These are phyloP conservation scores for Orgyia antiqua DNA, from an alignment of 2,888 invertebrate species.

Conservation along the genomic window DNA sequence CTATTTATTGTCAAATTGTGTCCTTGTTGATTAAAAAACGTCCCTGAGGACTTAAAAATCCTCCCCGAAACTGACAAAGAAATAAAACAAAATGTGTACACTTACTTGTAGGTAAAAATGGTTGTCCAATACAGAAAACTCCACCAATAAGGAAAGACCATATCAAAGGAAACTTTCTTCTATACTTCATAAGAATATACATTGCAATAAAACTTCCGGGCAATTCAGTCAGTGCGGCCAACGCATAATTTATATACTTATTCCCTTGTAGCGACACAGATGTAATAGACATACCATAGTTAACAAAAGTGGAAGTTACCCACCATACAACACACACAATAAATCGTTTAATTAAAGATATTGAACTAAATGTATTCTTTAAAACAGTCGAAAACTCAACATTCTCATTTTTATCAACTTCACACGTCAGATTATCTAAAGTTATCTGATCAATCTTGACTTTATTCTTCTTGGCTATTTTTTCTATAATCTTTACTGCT, in stretches of 20 bases:
- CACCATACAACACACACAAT: conserved; percentile 61
- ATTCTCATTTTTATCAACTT: conserved; percentile 29
- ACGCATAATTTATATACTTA: conserved; percentile 85
- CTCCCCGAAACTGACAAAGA: too few relatives aligned
- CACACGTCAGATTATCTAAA: conserved; percentile 33
- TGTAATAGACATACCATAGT: conserved; percentile 86
- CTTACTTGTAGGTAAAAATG: conserved; percentile 77
- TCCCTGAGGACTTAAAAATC: too few relatives aligned
- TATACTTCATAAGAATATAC: conserved; percentile 72
- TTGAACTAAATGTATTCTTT: conserved; percentile 50
- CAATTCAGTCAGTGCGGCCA: conserved; percentile 75
- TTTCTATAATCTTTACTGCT: conserved; percentile 79
- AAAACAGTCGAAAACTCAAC: conserved; percentile 35
- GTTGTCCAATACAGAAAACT: conserved; percentile 76
- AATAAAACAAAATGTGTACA: conserved; percentile 9
- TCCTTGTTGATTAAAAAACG: too few relatives aligned
- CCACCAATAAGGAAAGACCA: conserved; percentile 76
- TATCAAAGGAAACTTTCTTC: conserved; percentile 75
- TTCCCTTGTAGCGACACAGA: conserved; percentile 85
- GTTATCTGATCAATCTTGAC: conserved; percentile 39
- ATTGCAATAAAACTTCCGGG: conserved; percentile 77
- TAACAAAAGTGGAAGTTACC: conserved; percentile 85
- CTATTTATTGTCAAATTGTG: too few relatives aligned
- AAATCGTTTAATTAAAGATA: conserved; percentile 46
- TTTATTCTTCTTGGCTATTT: conserved; percentile 74